A percentile compares a stretch with the other conserved stretches of the same genome.
Conservation (phyloP, 2,113 vertebrate species). For the Tylochromis polylepis region DNA sequence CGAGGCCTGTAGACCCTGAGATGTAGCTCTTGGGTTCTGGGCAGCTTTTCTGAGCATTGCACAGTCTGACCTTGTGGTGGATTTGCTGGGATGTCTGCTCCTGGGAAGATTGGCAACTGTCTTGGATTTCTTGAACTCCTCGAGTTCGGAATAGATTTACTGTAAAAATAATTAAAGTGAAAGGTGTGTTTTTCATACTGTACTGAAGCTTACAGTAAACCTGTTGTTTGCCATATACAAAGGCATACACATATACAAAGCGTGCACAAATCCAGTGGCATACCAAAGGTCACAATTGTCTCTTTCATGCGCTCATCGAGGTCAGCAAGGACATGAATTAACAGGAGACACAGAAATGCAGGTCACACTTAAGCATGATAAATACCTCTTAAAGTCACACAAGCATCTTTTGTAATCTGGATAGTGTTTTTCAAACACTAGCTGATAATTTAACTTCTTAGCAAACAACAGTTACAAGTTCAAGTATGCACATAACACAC, state of each 20-base stretch:
- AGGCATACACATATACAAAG: not conserved
- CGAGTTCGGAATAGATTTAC: not conserved
- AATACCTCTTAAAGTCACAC: not conserved
- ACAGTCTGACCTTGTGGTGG: not conserved
- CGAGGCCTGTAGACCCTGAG: not conserved
- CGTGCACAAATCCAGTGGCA: not conserved
- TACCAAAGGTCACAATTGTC: not conserved
- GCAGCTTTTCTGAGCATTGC: too few relatives aligned
- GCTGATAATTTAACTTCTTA: not conserved
- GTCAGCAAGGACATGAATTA: not conserved
- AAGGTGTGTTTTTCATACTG: not conserved
- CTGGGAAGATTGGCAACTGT: not conserved
- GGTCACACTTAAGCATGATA: not conserved
- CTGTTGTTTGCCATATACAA: too few relatives aligned
- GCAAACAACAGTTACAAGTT: conserved; percentile 23
- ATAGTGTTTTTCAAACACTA: not conserved
- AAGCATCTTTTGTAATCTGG: not conserved
- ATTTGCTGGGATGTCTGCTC: not conserved
- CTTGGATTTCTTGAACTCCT: not conserved
- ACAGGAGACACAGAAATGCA: not conserved
- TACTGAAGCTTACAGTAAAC: not conserved
- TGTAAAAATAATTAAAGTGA: not conserved
- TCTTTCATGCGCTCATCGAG: not conserved
- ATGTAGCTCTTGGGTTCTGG: not conserved
- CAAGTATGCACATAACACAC: not conserved